Conservation (phyloP, 37 sponge, comb jelly and placozoan genomes). For the Aplysina aerophoba region DNA sequence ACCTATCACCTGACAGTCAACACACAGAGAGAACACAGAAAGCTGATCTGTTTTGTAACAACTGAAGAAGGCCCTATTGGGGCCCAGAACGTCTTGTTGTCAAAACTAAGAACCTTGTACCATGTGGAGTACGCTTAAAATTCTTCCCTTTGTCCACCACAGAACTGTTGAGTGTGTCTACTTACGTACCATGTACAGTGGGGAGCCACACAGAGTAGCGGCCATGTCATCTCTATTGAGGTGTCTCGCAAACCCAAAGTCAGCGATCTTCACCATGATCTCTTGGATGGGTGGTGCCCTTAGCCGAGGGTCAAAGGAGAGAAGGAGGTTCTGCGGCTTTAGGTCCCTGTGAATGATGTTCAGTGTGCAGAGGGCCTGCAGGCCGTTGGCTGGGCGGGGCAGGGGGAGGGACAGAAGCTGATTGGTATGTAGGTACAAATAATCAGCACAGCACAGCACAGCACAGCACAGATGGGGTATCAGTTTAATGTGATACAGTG, state of each 20-base stretch:
- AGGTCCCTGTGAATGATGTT: slow-evolving; percentile 92
- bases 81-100: no score
- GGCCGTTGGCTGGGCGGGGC: slow-evolving; percentile 64
- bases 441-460: neutral
- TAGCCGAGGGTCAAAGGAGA: slow-evolving; percentile 52
- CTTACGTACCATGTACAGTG: slow-evolving; percentile 90
- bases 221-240: slow-evolving; percentile 91
- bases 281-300: slow-evolving; percentile 16
- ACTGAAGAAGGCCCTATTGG: no score
- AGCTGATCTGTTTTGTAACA: neutral
- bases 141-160: neutral
- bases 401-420: neutral
- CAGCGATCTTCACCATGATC: slow-evolving; percentile 64
- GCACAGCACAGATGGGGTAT: no score
- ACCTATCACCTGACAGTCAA: no score
- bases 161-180: neutral
- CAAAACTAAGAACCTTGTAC: no score
- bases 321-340: slow-evolving; percentile 94
- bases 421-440: slow-evolving; percentile 3
- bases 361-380: slow-evolving; percentile 59
- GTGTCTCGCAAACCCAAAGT: slow-evolving; percentile 97
- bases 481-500: no score
- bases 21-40: no score
- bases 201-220: slow-evolving; percentile 96
- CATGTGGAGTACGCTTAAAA: no score